Evolutionary conservation across 2,797 vertebrate species (phyloP).

Genomic region (Petrocephalus sullivani): DNA sequence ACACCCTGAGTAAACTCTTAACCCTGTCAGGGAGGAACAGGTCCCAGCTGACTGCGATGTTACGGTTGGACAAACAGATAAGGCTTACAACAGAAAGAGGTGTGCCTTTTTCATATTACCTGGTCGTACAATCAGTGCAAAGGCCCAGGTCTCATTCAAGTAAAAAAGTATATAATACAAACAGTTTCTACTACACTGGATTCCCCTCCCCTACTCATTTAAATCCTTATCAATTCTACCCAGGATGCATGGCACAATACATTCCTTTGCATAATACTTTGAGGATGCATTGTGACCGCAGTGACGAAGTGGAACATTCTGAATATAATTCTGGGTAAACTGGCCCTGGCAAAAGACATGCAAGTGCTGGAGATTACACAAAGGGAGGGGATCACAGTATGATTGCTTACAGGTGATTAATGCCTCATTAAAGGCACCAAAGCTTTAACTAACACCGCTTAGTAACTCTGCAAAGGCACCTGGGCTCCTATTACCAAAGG

Average conservation of each 20-base stretch:
- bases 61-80: not conserved
- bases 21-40: not conserved
- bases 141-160: not conserved
- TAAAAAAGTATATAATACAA: not conserved
- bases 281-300: constrained; percentile 49
- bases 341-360: constrained; percentile 20
- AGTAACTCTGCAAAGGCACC: not conserved
- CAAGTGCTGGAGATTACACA: constrained; percentile 35
- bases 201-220: not conserved
- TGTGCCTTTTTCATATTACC: not conserved
- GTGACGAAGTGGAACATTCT: not conserved
- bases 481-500: not conserved
- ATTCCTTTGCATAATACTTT: constrained; percentile 37
- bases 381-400: constrained; percentile 32
- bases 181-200: not conserved
- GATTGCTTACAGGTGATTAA: constrained; percentile 35
- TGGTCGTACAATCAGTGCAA: not conserved
- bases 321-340: not conserved
- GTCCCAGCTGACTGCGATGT: not conserved
- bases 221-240: constrained; percentile 49
- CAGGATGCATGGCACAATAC: constrained; percentile 49
- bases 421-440: constrained; percentile 8
- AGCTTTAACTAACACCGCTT: not conserved
- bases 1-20: not conserved
- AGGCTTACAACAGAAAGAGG: not conserved